Base-by-base conservation (phyloP, 1,140 invertebrate genomes). In the Drosophila suzukii region DNA sequence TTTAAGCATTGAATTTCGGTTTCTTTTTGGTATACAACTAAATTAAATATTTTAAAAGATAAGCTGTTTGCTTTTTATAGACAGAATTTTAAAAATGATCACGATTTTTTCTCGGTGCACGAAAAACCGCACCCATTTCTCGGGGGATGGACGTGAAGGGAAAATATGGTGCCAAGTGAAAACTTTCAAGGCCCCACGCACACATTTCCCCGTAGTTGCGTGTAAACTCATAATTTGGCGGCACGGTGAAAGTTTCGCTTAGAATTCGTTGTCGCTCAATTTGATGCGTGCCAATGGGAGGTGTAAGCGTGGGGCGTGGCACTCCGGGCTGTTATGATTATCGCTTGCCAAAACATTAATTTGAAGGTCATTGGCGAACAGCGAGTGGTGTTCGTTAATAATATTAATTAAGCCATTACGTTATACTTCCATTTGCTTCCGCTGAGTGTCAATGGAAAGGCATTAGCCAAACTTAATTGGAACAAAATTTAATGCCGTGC, bases 321-420 rank as follows among this genome's bases (percentile, higher is more conserved):
- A 27, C 11, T 49, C 44, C 39, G 51, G 44, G 67, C 61, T 74
- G 58, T 75, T 57, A 58, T 57, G 61, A 75, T 75, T 73, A 72
- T 73, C 55, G 70, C 41, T 74, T 49, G 34, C 57, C 41, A 73
- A 68, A 79, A 79, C 78, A 78, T 82, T 78, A 82, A 82, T 78
- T 85, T 78, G 61, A 67, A 75, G 78, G 38, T 59, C 82, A 78
- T 79, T 63, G 71, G 67, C 57, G 60, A 81, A 67, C 75, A 59
- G 50, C 62, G 17, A 46, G 27, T 49, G 27, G 50, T 63, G 62
- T 76, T 74, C 58, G 43, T 68, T 80, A 89, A 89, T 89, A 75
- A 77, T 71, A 88, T 89, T 71, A 88, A 83, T 81, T 88, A 88
- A 89, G 62, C 56, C 70, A 65, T 82, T 81, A 57, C 49, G 51